Conservation (phyloP, 1,140 invertebrate genomes). For the Drosophila paulistorum region DNA sequence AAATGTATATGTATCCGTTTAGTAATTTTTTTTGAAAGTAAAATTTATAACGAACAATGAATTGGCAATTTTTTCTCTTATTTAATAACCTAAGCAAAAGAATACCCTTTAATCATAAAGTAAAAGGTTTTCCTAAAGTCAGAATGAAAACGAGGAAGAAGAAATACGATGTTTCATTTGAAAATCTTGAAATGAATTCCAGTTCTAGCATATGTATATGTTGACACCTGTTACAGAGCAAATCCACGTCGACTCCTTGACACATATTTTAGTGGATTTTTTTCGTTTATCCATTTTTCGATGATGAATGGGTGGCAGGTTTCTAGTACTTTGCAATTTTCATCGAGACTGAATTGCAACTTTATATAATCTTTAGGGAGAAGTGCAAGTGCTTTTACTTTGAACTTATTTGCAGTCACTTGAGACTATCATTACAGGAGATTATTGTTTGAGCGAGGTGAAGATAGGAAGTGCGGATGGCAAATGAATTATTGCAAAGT, state of each 20-base stretch:
- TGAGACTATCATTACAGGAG: conserved; percentile 41
- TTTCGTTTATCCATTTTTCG: conserved; percentile 24
- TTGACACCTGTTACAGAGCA: too few species aligned
- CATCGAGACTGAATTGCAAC: conserved; percentile 28
- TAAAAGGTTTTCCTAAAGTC: too few species aligned
- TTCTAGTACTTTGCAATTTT: conserved; percentile 37
- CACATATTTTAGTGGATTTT: not conserved
- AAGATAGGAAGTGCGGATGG: not conserved
- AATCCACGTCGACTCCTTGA: not conserved
- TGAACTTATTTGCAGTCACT: conserved; percentile 31
- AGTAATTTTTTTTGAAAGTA: conserved; percentile 44
- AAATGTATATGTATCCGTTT: not conserved
- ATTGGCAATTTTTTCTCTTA: conserved; percentile 51
- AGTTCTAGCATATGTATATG: too few species aligned
- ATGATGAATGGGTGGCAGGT: conserved; percentile 55
- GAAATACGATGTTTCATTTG: too few species aligned
- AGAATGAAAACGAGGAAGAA: too few species aligned
- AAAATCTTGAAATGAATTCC: too few species aligned
- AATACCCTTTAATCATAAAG: not conserved
- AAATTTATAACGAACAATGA: conserved; percentile 55
- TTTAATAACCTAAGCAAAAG: conserved; percentile 15
- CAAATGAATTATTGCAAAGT: not conserved
- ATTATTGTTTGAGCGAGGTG: not conserved
- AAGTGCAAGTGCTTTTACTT: conserved; percentile 23
- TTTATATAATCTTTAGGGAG: conserved; percentile 44